These are phyloP conservation scores for Trichopria drosophilae DNA, from an alignment of 2,888 invertebrate genomes.

Conservation along the genomic window DNA sequence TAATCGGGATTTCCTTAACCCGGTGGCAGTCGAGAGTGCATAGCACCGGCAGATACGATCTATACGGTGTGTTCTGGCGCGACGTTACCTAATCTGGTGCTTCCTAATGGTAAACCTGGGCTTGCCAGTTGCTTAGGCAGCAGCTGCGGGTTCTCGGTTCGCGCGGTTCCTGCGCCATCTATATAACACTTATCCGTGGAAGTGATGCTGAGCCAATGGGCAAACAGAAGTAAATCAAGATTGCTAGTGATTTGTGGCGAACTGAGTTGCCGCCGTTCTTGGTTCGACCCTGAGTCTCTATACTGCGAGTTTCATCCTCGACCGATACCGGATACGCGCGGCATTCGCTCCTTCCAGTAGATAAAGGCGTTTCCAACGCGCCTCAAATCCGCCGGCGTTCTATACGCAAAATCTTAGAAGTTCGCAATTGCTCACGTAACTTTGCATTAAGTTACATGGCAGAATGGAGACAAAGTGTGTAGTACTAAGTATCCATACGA, in stretches of 20 bases:
- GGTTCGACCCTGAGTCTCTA: conserved; percentile 43
- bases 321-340: conserved; percentile 43
- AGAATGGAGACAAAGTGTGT: no score
- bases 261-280: conserved; percentile 39
- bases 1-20: conserved; percentile 35
- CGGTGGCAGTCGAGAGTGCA: conserved; percentile 23
- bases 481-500: no score
- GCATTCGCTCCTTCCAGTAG: conserved; percentile 40
- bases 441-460: no score
- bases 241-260: conserved; percentile 56
- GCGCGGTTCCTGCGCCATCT: conserved; percentile 31
- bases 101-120: conserved; percentile 51
- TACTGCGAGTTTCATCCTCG: conserved; percentile 42
- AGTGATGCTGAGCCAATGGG: conserved; percentile 57
- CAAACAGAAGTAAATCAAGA: conserved; percentile 58
- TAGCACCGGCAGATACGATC: conserved; percentile 35
- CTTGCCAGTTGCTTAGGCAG: conserved; percentile 45
- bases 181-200: conserved; percentile 50
- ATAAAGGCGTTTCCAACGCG: conserved; percentile 45
- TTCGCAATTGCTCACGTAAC: no score
- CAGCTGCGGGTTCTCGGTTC: conserved; percentile 31
- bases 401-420: no score
- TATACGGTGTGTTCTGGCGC: conserved; percentile 29
- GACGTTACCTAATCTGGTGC: conserved; percentile 45
- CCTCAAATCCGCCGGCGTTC: conserved; percentile 29